These are phyloP conservation scores for Leptinotarsa juncta DNA, from an alignment of 2,888 invertebrate genomes.

Conservation along the genomic window DNA sequence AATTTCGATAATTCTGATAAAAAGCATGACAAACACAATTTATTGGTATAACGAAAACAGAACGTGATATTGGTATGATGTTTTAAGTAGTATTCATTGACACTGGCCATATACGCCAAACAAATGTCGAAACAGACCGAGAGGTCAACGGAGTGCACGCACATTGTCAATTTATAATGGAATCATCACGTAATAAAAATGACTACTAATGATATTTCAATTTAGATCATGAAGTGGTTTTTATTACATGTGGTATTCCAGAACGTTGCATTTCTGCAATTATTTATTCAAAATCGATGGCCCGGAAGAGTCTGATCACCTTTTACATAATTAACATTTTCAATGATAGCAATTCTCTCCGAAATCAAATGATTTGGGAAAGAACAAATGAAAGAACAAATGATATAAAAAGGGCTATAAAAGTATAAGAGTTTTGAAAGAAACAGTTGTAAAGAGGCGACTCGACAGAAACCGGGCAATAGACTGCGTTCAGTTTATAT, in stretches of 20 bases:
- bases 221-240: conserved; percentile 17
- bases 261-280: neutral
- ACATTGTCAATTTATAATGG: conserved; percentile 27
- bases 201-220: conserved; percentile 22
- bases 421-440: too few species aligned
- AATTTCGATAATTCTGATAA: neutral
- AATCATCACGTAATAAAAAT: conserved; percentile 23
- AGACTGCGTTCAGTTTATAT: too few species aligned
- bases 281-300: neutral
- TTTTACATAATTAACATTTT: too few species aligned
- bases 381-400: too few species aligned
- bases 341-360: too few species aligned
- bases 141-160: conserved; percentile 33
- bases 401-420: too few species aligned
- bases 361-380: too few species aligned
- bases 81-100: conserved; percentile 22
- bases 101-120: conserved; percentile 21
- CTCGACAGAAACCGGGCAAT: too few species aligned
- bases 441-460: too few species aligned
- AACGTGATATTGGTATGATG: conserved; percentile 13
- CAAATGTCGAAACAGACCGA: conserved; percentile 27
- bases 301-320: too few species aligned
- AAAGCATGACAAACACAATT: conserved; percentile 15
- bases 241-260: neutral
- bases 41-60: conserved; percentile 7